phyloP scores from a whole-genome alignment of 1,140 invertebrate genomes.

The Drosophila dunni region DNA sequence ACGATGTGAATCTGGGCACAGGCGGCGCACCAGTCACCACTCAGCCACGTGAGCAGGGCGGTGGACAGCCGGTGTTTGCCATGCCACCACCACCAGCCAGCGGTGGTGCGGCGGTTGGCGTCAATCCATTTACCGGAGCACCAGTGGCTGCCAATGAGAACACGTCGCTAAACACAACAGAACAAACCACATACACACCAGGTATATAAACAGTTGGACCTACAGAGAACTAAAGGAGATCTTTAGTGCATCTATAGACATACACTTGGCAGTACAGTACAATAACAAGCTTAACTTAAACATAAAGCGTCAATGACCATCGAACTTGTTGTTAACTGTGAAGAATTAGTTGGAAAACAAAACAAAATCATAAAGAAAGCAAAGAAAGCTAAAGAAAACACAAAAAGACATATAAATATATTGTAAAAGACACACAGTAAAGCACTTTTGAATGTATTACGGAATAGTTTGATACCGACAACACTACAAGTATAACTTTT shows the following conservation, averaged over 20 bases:
- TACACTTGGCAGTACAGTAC: constrained; percentile 36
- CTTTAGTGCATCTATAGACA: constrained; percentile 5
- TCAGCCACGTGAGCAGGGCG: constrained; percentile 84
- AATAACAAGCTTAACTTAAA: constrained; percentile 50
- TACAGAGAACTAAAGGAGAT: not conserved
- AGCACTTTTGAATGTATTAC: constrained; percentile 26
- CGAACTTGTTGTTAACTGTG: constrained; percentile 74
- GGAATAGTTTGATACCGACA: constrained; percentile 51
- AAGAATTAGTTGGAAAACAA: constrained; percentile 26
- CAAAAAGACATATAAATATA: constrained; percentile 18
- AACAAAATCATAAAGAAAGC: not conserved
- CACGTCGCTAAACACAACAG: constrained; percentile 86
- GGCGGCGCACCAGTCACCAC: constrained; percentile 84
- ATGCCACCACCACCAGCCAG: constrained; percentile 81
- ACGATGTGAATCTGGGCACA: constrained; percentile 73
- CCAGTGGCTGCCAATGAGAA: constrained; percentile 84
- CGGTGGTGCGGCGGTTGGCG: constrained; percentile 66
- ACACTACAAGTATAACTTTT: constrained; percentile 37
- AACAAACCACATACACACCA: constrained; percentile 86
- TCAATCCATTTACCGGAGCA: constrained; percentile 83
- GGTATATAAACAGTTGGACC: constrained; percentile 84
- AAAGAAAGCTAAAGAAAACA: constrained; percentile 27
- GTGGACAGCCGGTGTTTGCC: constrained; percentile 84
- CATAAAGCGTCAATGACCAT: constrained; percentile 74
- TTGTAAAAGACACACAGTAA: constrained; percentile 54